A percentile compares a stretch with the other conserved stretches of the same genome.
phyloP scores from a whole-genome alignment of 1,140 invertebrate species.

The Dendroctonus valens region DNA sequence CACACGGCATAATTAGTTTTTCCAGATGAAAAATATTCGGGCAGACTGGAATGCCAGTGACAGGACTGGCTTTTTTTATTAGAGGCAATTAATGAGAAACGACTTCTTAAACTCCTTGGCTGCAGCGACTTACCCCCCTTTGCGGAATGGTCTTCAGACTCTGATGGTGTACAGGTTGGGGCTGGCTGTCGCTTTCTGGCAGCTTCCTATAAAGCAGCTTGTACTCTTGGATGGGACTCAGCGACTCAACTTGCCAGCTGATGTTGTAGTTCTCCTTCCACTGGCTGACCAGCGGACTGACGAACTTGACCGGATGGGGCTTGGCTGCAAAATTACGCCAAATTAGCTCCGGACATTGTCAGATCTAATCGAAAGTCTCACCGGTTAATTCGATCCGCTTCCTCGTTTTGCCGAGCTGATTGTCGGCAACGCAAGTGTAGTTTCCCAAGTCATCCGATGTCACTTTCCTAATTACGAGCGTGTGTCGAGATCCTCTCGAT shows the following conservation, averaged over 20 bases:
- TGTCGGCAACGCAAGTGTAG: constrained; percentile 67
- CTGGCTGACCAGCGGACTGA: constrained; percentile 60
- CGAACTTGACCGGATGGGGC: constrained; percentile 64
- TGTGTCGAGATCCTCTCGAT: constrained; percentile 61
- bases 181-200: constrained; percentile 54
- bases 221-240: constrained; percentile 64
- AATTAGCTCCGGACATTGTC: not conserved
- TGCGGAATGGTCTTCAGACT: constrained; percentile 44
- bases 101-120: not conserved
- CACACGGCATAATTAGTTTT: constrained; percentile 2
- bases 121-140: constrained; percentile 34
- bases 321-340: constrained; percentile 45
- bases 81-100: not conserved
- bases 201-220: constrained; percentile 63
- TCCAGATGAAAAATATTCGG: not conserved
- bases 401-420: constrained; percentile 61
- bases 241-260: constrained; percentile 65
- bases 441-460: constrained; percentile 67
- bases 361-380: constrained; percentile 37
- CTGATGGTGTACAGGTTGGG: constrained; percentile 52
- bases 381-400: constrained; percentile 66
- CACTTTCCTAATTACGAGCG: constrained; percentile 65
- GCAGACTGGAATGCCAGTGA: not conserved
- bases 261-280: constrained; percentile 66
- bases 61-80: not conserved